Conservation (phyloP, 2,113 vertebrate genomes). For the Catharus minimus region DNA sequence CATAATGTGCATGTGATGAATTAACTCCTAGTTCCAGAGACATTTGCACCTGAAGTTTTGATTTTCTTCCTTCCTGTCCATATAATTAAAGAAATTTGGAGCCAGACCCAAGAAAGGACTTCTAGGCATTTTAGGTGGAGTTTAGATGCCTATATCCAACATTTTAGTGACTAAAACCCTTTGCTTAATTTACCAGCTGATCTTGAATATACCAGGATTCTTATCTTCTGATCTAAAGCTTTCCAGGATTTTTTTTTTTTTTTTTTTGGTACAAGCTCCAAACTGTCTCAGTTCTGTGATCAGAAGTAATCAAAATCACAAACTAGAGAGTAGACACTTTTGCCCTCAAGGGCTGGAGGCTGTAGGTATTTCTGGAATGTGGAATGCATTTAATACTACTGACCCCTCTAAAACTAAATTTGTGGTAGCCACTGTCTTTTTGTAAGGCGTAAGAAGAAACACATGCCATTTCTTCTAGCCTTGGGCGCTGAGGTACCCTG, state of each 20-base stretch:
- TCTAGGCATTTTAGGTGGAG: background rate
- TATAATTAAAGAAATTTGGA: background rate
- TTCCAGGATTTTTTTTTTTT: background rate
- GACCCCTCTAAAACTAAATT: background rate
- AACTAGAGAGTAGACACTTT: background rate
- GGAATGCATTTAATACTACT: background rate
- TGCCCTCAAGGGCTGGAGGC: background rate
- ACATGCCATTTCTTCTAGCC: background rate
- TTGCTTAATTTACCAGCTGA: background rate
- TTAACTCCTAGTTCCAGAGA: slow-evolving; percentile 51
- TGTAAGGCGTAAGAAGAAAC: background rate
- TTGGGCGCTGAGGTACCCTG: background rate
- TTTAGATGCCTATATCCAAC: background rate
- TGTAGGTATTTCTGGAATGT: background rate
- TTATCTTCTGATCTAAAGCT: background rate
- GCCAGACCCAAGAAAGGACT: background rate
- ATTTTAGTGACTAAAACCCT: background rate
- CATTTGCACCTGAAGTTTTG: slow-evolving; percentile 52
- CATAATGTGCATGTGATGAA: slow-evolving; percentile 52
- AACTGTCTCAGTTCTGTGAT: background rate
- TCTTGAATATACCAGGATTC: background rate
- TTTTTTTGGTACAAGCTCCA: background rate
- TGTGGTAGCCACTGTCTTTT: background rate
- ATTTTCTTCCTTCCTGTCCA: slow-evolving; percentile 47
- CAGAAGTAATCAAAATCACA: slow-evolving; percentile 9